Evolutionary conservation across 2,797 vertebrate genomes (phyloP), one percentile per base, ranked within the genome.

Genomic region (Hippopotamyrus pictus): DNA sequence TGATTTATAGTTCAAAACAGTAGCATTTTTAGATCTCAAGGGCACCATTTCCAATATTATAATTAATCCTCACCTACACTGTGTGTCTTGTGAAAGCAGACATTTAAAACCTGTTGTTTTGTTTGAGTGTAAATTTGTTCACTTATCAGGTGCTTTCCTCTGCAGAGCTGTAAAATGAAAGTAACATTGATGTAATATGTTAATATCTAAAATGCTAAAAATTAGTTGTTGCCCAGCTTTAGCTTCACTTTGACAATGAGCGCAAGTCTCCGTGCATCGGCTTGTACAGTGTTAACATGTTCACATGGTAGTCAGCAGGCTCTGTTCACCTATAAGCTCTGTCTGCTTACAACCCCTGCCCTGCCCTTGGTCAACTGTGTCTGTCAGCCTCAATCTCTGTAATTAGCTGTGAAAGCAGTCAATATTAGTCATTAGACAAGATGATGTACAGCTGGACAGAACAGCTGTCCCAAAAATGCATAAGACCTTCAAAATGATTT

Each of bases 31-130:
- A 82, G 76, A n/a, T 46, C 41, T 82, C 37, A 82, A 82, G 76
- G 41, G 76, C 76, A 46, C 41, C 48, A 14, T 85, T 86, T 12
- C 6, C 1, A 12, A 46, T 57, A 59, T 69, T 37, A 48, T 7
- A 46, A 88, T 88, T 53, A 33, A 51, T 88, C 22, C 46, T 76
- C 87, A 88, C 22, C 87, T 88, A 44, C 62, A 51, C 22, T 87
- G 12, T 22, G 83, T 14, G 41, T 19, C 84, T 83, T 83, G 87
- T 48, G 69, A 29, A 29, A 69, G 54, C 37, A 59, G 33, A 87
- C 5, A 44, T 89, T 37, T 73, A 41, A 86, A 73, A 33, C 29
- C 25, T 59, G 14, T 59, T 53, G 83, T 87, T 87, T 53, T 69
- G 29, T 84, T 59, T 86, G 46, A 73, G 9, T 12, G 12, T 33